These are phyloP conservation scores for Bombus haemorrhoidalis DNA, from an alignment of 1,140 invertebrate species.

Conservation along the genomic window DNA sequence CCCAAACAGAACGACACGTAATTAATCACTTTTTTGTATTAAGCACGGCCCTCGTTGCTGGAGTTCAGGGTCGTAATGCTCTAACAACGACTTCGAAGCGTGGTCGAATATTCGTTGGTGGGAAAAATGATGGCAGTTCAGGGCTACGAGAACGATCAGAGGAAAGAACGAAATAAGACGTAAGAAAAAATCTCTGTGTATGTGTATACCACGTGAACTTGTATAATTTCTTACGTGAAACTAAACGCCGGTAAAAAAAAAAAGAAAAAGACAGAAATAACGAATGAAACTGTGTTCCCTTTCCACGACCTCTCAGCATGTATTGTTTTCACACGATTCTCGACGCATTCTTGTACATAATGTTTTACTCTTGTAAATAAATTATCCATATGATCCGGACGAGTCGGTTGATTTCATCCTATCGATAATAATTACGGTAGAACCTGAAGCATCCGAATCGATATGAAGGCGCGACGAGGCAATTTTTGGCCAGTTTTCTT, in stretches of 20 bases:
- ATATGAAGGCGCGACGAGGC: too few relatives aligned
- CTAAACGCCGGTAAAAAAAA: slow-evolving; percentile 16
- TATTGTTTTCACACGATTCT: slow-evolving; percentile 67
- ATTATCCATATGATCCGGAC: slow-evolving; percentile 63
- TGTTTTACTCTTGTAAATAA: slow-evolving; percentile 78
- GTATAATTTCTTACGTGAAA: slow-evolving; percentile 52
- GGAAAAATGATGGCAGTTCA: slow-evolving; percentile 12
- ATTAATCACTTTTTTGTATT: slow-evolving; percentile 1
- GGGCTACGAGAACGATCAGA: not conserved
- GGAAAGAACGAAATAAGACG: slow-evolving; percentile 25
- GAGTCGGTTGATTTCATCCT: not conserved
- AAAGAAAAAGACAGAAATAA: not conserved
- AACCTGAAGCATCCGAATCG: too few relatives aligned
- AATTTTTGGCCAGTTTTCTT: too few relatives aligned
- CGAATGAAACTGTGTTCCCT: slow-evolving; percentile 59
- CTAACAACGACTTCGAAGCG: not conserved
- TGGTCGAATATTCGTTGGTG: not conserved
- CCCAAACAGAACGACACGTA: not conserved
- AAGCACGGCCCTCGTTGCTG: not conserved
- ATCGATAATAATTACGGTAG: too few relatives aligned
- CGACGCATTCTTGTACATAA: slow-evolving; percentile 73
- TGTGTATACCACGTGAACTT: slow-evolving; percentile 42
- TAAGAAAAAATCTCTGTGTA: slow-evolving; percentile 35
- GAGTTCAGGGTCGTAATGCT: not conserved
- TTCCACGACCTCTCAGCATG: slow-evolving; percentile 45